These are phyloP conservation scores for Porites divaricata DNA, from an alignment of 92 coral and sea anemone species.

Conservation along the genomic window DNA sequence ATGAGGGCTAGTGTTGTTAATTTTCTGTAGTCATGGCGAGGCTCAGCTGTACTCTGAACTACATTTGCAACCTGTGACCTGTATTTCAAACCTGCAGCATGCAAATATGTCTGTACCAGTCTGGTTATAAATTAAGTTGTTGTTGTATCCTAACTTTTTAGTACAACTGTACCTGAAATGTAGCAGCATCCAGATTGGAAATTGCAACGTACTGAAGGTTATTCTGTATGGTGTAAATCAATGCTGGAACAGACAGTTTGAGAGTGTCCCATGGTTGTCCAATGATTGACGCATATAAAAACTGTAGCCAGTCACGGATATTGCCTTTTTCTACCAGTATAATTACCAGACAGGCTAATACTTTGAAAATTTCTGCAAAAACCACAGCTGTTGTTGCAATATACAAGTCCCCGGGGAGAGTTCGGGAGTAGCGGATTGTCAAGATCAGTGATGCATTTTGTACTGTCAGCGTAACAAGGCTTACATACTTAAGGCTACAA, in stretches of 20 bases:
- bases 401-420: conserved; percentile 95
- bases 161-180: conserved; percentile 83
- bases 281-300: conserved; percentile 73
- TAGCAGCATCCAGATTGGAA: conserved; percentile 98
- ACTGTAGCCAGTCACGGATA: conserved; percentile 61
- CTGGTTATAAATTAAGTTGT: too few species aligned
- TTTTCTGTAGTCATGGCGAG: too few species aligned
- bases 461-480: conserved; percentile 79
- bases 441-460: conserved; percentile 94
- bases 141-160: too few species aligned
- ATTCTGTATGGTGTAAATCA: conserved; percentile 91
- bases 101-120: too few species aligned
- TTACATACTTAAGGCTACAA: conserved; percentile 82
- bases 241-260: conserved; percentile 91
- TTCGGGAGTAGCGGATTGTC: conserved; percentile 95
- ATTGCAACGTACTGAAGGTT: conserved; percentile 97
- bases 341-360: conserved; percentile 73
- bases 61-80: too few species aligned
- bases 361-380: conserved; percentile 88
- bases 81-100: too few species aligned
- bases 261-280: conserved; percentile 89
- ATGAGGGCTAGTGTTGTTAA: too few species aligned
- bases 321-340: conserved; percentile 64
- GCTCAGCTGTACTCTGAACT: too few species aligned
- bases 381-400: conserved; percentile 93